These are phyloP conservation scores for Todus mexicanus DNA, from an alignment of 2,797 vertebrate genomes.

Conservation along the genomic window DNA sequence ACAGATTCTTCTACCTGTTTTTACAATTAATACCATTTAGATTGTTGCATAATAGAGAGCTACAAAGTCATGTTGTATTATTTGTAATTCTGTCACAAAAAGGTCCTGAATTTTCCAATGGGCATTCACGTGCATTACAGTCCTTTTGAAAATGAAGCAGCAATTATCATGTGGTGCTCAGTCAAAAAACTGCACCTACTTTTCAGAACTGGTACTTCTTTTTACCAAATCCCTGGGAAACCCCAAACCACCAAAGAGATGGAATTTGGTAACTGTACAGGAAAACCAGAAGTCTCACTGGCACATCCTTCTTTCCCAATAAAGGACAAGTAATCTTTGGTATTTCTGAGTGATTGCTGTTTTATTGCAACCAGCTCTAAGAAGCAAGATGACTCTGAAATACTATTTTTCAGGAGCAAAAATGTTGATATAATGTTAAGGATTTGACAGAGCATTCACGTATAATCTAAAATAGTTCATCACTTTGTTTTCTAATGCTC, in stretches of 20 bases:
- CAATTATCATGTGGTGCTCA: background rate
- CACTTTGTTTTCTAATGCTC: background rate
- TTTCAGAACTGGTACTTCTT: background rate
- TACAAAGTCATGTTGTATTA: background rate
- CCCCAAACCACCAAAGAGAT: background rate
- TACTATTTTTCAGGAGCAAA: background rate
- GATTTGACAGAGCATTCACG: background rate
- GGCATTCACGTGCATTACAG: accelerated
- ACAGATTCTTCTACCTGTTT: background rate
- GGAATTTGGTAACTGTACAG: background rate
- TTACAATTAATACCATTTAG: background rate
- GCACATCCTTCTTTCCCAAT: background rate
- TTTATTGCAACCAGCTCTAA: background rate
- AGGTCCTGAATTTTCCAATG: background rate
- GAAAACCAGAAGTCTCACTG: background rate
- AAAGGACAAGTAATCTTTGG: background rate
- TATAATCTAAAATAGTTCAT: background rate
- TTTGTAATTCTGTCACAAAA: background rate
- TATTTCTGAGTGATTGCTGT: background rate
- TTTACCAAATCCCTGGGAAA: background rate
- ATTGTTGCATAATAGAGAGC: background rate
- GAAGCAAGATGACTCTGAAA: background rate
- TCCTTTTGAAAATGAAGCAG: background rate
- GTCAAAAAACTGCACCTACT: background rate
- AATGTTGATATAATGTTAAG: background rate